Evolutionary conservation across 2,888 invertebrate genomes (phyloP).

Genomic region (Endotricha flammealis): DNA sequence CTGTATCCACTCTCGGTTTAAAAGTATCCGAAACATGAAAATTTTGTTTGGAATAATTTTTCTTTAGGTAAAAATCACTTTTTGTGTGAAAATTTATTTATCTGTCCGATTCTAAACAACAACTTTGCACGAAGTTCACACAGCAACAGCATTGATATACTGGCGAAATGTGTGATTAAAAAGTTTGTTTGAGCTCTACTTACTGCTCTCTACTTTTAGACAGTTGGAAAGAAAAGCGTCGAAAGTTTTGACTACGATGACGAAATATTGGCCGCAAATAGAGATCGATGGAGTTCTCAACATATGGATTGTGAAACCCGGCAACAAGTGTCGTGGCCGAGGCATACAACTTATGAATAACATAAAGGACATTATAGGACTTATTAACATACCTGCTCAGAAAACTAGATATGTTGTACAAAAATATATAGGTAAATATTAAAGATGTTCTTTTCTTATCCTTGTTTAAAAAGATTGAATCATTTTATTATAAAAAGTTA

Average conservation of each 20-base stretch:
- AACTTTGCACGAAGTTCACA: too few relatives aligned
- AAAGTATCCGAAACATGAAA: too few relatives aligned
- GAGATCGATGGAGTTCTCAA: slow-evolving; percentile 91
- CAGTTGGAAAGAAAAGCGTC: slow-evolving; percentile 74
- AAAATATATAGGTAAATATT: slow-evolving; percentile 91
- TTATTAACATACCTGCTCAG: slow-evolving; percentile 82
- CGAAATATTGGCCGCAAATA: slow-evolving; percentile 88
- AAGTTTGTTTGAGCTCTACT: neutral
- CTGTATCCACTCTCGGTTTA: too few relatives aligned
- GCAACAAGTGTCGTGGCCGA: slow-evolving; percentile 93
- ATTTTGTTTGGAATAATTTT: too few relatives aligned
- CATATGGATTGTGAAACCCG: slow-evolving; percentile 97
- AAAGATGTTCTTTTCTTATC: slow-evolving; percentile 3
- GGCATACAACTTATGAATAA: slow-evolving; percentile 93
- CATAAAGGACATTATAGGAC: slow-evolving; percentile 88
- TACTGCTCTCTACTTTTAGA: slow-evolving; percentile 36
- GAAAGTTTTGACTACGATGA: slow-evolving; percentile 81
- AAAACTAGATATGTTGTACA: slow-evolving; percentile 93
- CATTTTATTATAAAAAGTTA: too few relatives aligned
- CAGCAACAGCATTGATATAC: too few relatives aligned
- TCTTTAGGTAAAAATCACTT: too few relatives aligned
- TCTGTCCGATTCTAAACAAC: too few relatives aligned
- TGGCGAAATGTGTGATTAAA: too few relatives aligned
- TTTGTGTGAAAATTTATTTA: too few relatives aligned
- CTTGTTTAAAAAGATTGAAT: too few relatives aligned